Evolutionary conservation across 2,797 vertebrate genomes (phyloP).

Genomic region (Moxostoma hubbsi): DNA sequence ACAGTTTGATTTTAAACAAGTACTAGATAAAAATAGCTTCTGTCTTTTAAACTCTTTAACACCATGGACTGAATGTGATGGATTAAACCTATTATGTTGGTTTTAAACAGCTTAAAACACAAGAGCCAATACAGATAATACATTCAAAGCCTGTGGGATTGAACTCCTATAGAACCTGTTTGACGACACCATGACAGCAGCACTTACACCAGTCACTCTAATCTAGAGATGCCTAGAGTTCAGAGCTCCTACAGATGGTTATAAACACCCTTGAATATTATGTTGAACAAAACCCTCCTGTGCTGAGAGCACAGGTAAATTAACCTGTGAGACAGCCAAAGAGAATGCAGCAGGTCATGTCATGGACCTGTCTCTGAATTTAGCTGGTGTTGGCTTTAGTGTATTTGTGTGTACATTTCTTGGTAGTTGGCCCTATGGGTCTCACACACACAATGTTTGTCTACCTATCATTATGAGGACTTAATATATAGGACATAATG

Average conservation of each 20-base stretch:
- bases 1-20: not conserved
- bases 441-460: too few species aligned
- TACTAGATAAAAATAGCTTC: conserved; percentile 12
- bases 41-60: conserved; percentile 25
- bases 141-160: conserved; percentile 24
- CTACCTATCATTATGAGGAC: too few species aligned
- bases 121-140: conserved; percentile 34
- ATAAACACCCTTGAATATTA: not conserved
- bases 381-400: not conserved
- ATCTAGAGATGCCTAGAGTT: conserved; percentile 12
- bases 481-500: too few species aligned
- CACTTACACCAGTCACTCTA: conserved; percentile 1
- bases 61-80: conserved; percentile 23
- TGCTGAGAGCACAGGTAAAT: too few species aligned
- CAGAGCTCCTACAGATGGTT: not conserved
- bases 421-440: not conserved
- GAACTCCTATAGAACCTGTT: not conserved
- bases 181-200: conserved; percentile 18
- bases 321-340: too few species aligned
- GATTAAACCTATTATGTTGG: conserved; percentile 51
- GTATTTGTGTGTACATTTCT: not conserved
- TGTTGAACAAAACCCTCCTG: conserved; percentile 1
- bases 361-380: too few species aligned
- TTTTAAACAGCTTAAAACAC: conserved; percentile 49
- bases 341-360: too few species aligned